Evolutionary conservation across 2,113 vertebrate species (phyloP).

Genomic region (Micronycteris hirsuta): DNA sequence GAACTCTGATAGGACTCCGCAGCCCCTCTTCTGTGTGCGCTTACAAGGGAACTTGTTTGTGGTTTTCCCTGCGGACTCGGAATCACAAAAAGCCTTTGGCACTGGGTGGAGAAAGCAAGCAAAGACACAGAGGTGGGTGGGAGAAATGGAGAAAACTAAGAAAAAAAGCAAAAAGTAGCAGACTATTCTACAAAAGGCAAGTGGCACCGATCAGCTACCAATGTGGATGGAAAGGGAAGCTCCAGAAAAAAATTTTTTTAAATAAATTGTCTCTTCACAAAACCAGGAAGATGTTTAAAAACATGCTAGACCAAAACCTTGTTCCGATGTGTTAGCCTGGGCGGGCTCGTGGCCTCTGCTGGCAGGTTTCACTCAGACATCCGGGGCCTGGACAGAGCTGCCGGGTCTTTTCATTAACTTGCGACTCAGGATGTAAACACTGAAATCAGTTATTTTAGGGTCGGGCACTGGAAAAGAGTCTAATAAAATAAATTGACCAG

Average conservation of each 20-base stretch:
- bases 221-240: neutral
- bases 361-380: constrained; percentile 30
- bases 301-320: neutral
- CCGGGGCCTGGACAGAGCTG: neutral
- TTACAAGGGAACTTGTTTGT: neutral
- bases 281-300: neutral
- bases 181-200: neutral
- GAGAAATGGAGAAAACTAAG: neutral
- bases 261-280: constrained; percentile 36
- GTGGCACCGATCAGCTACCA: neutral
- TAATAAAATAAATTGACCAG: constrained; percentile 66
- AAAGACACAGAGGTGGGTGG: neutral
- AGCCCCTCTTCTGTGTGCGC: neutral
- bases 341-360: neutral
- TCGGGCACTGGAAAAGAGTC: constrained; percentile 62
- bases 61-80: neutral
- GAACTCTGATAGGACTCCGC: neutral
- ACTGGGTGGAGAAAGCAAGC: neutral
- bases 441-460: constrained; percentile 58
- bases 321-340: no score
- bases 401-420: constrained; percentile 56
- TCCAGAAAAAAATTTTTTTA: constrained; percentile 9
- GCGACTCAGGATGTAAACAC: constrained; percentile 61
- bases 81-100: neutral
- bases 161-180: neutral